Percentiles rank a stretch among this genome's conserved stretches.
These are phyloP conservation scores for Nesoenas mayeri DNA, from an alignment of 2,113 vertebrate genomes.

Conservation along the genomic window DNA sequence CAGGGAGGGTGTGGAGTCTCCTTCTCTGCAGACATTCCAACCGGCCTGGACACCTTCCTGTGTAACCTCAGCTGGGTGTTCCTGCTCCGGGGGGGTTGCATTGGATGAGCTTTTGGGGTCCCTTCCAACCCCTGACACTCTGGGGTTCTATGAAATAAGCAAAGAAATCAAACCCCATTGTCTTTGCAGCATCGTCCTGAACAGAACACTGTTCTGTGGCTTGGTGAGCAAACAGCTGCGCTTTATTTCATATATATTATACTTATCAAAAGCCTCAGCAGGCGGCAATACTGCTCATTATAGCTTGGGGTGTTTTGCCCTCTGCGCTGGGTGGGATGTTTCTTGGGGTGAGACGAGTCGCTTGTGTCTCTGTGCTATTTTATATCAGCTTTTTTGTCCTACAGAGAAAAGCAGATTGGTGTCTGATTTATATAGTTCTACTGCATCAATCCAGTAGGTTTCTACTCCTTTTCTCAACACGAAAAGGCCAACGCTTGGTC, in stretches of 20 bases:
- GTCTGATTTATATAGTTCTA: neutral
- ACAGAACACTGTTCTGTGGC: rapidly evolving
- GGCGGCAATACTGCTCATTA: neutral
- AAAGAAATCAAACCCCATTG: neutral
- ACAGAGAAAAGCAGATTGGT: neutral
- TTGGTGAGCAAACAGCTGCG: rapidly evolving
- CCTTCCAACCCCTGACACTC: too few relatives aligned
- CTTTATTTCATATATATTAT: neutral
- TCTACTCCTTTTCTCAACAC: neutral
- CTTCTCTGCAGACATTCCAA: too few relatives aligned
- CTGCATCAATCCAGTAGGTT: neutral
- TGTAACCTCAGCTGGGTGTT: too few relatives aligned
- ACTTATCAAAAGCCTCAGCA: neutral
- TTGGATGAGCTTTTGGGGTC: too few relatives aligned
- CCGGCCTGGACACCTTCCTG: too few relatives aligned
- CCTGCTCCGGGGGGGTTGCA: too few relatives aligned
- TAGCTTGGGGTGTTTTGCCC: neutral
- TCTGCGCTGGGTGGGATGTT: neutral
- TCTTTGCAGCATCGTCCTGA: rapidly evolving
- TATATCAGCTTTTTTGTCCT: rapidly evolving
- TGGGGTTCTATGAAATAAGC: too few relatives aligned
- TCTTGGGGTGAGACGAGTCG: neutral
- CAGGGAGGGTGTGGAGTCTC: too few relatives aligned
- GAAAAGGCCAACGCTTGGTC: neutral
- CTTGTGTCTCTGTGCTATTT: neutral